Evolutionary conservation across 2,113 vertebrate genomes (phyloP).

Genomic region (Ascaphus truei): DNA sequence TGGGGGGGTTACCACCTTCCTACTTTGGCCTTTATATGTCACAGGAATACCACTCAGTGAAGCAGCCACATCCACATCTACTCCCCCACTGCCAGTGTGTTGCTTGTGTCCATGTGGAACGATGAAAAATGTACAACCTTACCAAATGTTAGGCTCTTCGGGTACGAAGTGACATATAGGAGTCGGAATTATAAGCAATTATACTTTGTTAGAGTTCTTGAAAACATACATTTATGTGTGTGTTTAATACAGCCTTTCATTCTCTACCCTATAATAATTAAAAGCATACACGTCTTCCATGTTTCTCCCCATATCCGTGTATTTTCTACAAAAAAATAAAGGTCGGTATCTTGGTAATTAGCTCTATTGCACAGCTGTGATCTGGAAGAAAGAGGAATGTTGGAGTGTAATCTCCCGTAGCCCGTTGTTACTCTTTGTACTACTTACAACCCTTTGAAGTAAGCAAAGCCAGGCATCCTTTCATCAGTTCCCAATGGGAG

Average conservation of each 20-base stretch:
- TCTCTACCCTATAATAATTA: slow-evolving; percentile 14
- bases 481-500: slow-evolving; percentile 47
- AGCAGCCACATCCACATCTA: not conserved
- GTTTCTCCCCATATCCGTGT: not conserved
- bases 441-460: slow-evolving; percentile 41
- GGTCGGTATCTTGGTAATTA: slow-evolving; percentile 30
- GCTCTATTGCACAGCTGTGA: not conserved
- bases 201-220: not conserved
- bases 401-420: slow-evolving; percentile 41
- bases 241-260: not conserved
- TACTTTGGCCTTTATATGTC: not conserved
- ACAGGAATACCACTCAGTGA: not conserved
- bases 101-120: not conserved
- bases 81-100: not conserved
- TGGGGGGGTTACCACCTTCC: slow-evolving; percentile 3
- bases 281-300: not conserved
- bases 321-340: slow-evolving; percentile 24
- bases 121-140: slow-evolving; percentile 12
- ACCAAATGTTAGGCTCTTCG: slow-evolving; percentile 6
- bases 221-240: not conserved
- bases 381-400: slow-evolving; percentile 37
- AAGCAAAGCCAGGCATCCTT: slow-evolving; percentile 43
- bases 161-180: not conserved
- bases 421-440: slow-evolving; percentile 38
- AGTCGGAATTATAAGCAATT: not conserved